Conservation (phyloP, 2,797 vertebrate genomes). For the Galagoides demidoff region DNA sequence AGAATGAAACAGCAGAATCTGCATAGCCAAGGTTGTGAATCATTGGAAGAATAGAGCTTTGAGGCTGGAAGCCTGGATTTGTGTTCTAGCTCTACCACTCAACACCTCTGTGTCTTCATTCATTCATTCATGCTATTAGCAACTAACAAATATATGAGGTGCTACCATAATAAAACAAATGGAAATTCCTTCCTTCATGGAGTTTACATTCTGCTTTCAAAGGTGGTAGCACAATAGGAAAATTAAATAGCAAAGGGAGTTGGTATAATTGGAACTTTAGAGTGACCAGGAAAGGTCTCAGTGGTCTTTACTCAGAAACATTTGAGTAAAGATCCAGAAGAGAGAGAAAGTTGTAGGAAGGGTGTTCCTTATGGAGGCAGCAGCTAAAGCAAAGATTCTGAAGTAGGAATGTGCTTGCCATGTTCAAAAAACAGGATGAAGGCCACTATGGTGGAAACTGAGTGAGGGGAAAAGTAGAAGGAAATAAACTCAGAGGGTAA, state of each 20-base stretch:
- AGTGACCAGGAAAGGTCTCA: background rate
- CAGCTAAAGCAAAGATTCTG: background rate
- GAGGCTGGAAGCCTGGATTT: background rate
- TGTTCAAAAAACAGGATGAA: background rate
- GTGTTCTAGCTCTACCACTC: background rate
- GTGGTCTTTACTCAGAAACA: background rate
- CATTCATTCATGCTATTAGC: background rate
- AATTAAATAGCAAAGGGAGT: background rate
- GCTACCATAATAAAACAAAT: background rate
- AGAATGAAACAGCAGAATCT: background rate
- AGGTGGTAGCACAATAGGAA: background rate
- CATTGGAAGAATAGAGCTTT: background rate
- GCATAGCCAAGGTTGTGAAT: background rate
- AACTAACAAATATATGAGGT: background rate
- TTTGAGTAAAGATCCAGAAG: background rate
- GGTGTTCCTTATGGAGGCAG: background rate
- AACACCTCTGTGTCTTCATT: background rate
- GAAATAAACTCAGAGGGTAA: background rate
- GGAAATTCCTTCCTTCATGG: background rate
- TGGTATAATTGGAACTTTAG: background rate
- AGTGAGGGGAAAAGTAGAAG: background rate
- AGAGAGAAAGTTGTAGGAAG: background rate
- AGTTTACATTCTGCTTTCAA: background rate
- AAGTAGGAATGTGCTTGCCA: background rate
- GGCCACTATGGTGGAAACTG: background rate